phyloP scores from a whole-genome alignment of 2,888 invertebrate genomes.

The Cantharis nigra region DNA sequence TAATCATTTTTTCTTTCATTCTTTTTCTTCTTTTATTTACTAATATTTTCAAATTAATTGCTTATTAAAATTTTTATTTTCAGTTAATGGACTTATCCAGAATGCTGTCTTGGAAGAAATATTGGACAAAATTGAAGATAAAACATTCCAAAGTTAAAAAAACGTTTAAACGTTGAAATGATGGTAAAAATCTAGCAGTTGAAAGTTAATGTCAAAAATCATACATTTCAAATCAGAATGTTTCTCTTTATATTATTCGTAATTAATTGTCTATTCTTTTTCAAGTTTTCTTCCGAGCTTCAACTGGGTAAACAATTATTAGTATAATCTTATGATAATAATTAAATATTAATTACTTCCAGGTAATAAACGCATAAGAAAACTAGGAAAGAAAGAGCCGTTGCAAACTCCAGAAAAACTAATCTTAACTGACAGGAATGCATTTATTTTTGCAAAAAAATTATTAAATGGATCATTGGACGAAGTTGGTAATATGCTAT shows the following conservation, averaged over 20 bases:
- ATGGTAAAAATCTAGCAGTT: not conserved
- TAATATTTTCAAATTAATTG: too few relatives aligned
- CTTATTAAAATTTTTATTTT: not conserved
- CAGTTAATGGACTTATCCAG: not conserved
- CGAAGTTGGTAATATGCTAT: constrained; percentile 13
- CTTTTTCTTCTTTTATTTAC: too few relatives aligned
- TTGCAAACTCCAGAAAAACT: too few relatives aligned
- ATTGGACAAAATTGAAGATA: not conserved
- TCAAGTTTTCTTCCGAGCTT: not conserved
- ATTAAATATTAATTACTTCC: not conserved
- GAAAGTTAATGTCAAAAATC: not conserved
- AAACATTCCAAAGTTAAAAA: not conserved
- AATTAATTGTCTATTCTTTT: not conserved
- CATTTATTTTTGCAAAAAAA: constrained; percentile 7
- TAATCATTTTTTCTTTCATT: too few relatives aligned
- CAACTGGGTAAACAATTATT: not conserved
- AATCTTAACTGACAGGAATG: too few relatives aligned
- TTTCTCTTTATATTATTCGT: not conserved
- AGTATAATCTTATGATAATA: not conserved
- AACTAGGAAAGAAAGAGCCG: too few relatives aligned
- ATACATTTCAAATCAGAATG: not conserved
- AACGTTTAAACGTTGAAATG: not conserved
- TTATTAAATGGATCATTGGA: constrained; percentile 22
- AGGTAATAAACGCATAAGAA: not conserved
- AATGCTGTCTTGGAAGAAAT: not conserved